Conservation (phyloP, 2,888 invertebrate species). For the Eupithecia tripunctaria region DNA sequence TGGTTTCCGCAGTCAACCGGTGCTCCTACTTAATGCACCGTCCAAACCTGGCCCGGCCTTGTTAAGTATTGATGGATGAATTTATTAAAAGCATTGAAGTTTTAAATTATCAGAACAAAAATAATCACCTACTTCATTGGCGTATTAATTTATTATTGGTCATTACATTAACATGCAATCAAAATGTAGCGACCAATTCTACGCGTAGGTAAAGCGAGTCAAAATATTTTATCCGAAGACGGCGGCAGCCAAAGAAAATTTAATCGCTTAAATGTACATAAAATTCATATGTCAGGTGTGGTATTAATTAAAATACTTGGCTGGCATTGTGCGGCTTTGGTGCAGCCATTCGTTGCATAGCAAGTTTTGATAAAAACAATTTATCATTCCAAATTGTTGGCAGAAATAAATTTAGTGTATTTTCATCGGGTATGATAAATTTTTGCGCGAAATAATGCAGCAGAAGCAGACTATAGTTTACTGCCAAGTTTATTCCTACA, state of each 20-base stretch:
- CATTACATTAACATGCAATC: constrained; percentile 15
- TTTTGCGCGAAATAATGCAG: not conserved
- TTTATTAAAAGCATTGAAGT: constrained; percentile 21
- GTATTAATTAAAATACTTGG: constrained; percentile 77
- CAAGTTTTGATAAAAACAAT: constrained; percentile 58
- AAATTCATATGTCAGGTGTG: constrained; percentile 69
- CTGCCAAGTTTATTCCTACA: not conserved
- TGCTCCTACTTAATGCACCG: constrained; percentile 24
- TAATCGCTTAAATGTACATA: constrained; percentile 67
- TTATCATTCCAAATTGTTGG: constrained; percentile 47
- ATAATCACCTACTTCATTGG: constrained; percentile 1
- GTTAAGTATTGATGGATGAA: constrained; percentile 33
- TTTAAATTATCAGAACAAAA: not conserved
- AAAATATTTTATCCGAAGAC: constrained; percentile 39
- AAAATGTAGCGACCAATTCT: constrained; percentile 13
- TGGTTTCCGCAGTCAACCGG: constrained; percentile 40
- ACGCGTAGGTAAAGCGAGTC: constrained; percentile 6
- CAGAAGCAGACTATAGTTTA: not conserved
- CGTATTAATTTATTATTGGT: constrained; percentile 7
- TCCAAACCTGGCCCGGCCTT: constrained; percentile 21
- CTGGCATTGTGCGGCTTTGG: constrained; percentile 57
- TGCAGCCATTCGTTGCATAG: constrained; percentile 54
- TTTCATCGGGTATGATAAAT: constrained; percentile 1
- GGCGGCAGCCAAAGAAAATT: constrained; percentile 53
- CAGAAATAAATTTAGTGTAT: not conserved